Evolutionary conservation across 2,888 invertebrate genomes (phyloP), one percentile per base, ranked within the genome.

Genomic region (Trichogramma dendrolimi): DNA sequence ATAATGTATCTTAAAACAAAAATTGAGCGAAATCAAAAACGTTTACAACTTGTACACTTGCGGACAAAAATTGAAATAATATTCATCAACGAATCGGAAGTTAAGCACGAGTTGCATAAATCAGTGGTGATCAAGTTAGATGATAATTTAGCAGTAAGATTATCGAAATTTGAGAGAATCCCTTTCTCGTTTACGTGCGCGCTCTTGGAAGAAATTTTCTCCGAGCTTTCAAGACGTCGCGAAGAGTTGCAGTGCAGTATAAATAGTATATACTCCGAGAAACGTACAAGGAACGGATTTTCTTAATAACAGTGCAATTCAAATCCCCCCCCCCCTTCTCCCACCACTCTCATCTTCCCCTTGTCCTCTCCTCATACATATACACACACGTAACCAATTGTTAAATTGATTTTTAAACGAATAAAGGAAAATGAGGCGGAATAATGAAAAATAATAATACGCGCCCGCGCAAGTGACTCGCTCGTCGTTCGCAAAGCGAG

Each of bases 341-440:
- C 27, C 27, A 27, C 27, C 2, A 27, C 27, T 27, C 27, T 27
- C 27, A 27, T 27, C 27, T 27, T 27, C 27, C 27, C 27, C 27
- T 27, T 27, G 27, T 27, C 27, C 27, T 27, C 27, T 27, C 27
- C 27, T 27, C 3, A 27, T 27, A 27, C 27, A 27, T 27, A 27
- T 27, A 27, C 27, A 27, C 1, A 27, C 72, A 71, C 72, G 69
- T 74, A 75, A 75, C 68, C 71, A 72, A 70, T 75, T 77, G 73
- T 78, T 78, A 76, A 72, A 75, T 73, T 71, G 68, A 75, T 73
- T 73, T 65, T 70, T 73, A 74, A 73, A 74, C 72, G 75, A 73
- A 74, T 73, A 75, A 72, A 71, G 72, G 73, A 69, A 62, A 61
- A 62, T 60, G 60, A 67, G 64, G 64, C 62, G 51, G 51, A 55